These are phyloP conservation scores for Uloborus plumipes DNA, from an alignment of 2,888 invertebrate genomes.

Conservation along the genomic window DNA sequence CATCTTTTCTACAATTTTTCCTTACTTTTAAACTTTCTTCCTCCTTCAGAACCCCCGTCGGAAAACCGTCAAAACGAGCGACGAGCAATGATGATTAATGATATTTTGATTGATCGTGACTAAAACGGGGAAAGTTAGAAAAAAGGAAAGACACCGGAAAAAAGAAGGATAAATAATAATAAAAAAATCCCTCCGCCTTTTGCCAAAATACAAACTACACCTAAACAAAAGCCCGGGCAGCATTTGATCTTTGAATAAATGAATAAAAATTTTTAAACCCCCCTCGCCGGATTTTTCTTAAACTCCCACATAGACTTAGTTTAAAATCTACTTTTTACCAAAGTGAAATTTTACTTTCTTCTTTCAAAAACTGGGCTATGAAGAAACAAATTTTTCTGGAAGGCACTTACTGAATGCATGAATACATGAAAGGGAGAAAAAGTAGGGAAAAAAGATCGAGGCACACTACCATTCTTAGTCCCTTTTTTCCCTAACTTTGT, in stretches of 20 bases:
- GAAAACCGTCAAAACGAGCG: conserved; percentile 52
- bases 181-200: conserved; percentile 28
- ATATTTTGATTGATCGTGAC: conserved; percentile 60
- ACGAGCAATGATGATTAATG: conserved; percentile 63
- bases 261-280: conserved; percentile 55
- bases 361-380: conserved; percentile 36
- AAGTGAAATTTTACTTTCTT: conserved; percentile 61
- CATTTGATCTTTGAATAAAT: conserved; percentile 63
- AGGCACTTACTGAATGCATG: conserved; percentile 45
- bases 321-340: conserved; percentile 64
- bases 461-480: too few species aligned
- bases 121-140: conserved; percentile 11
- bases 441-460: too few species aligned
- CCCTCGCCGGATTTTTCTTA: background rate
- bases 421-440: conserved; percentile 45
- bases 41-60: conserved; percentile 35
- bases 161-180: conserved; percentile 12
- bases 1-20: conserved; percentile 28
- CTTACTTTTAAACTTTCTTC: conserved; percentile 10
- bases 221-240: conserved; percentile 60
- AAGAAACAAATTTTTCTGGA: conserved; percentile 59
- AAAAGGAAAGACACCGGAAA: conserved; percentile 17
- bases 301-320: conserved; percentile 50
- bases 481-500: conserved; percentile 32
- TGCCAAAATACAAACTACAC: conserved; percentile 59